A percentile compares a stretch with the other conserved stretches of the same genome.
Evolutionary conservation across 2,113 vertebrate species (phyloP).

Genomic region (Maccullochella peelii): DNA sequence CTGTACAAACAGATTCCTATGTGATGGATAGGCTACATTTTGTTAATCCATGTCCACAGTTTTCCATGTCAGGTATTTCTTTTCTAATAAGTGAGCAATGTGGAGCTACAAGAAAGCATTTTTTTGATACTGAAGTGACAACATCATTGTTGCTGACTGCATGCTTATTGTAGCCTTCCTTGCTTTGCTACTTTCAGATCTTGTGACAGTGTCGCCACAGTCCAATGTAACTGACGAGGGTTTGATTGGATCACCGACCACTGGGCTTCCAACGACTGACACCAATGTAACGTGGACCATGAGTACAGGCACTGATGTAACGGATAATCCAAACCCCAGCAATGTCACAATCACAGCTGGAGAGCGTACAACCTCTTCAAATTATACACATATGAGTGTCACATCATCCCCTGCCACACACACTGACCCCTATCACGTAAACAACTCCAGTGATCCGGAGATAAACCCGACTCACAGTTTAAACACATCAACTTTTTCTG

Average conservation of each 20-base stretch:
- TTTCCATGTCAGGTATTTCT: constrained; percentile 4
- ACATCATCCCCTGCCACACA: constrained; percentile 22
- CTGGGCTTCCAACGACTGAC: neutral
- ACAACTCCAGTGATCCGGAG: constrained; percentile 3
- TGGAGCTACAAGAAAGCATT: neutral
- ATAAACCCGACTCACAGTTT: neutral
- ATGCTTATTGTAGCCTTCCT: neutral
- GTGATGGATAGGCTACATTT: neutral
- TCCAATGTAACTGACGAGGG: neutral
- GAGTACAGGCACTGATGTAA: neutral
- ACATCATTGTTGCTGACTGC: neutral
- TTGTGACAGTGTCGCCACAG: neutral
- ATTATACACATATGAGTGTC: constrained; percentile 3
- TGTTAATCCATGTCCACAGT: neutral
- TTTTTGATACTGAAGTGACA: neutral
- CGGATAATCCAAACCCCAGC: neutral
- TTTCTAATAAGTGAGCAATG: neutral
- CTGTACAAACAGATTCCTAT: neutral
- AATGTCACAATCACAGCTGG: constrained; percentile 1
- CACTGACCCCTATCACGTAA: neutral
- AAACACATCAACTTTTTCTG: neutral
- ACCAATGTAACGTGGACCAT: neutral
- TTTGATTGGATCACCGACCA: neutral
- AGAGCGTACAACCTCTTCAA: constrained; percentile 2
- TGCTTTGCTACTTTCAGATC: constrained; percentile 39